These are phyloP conservation scores for Dendrolimus houi DNA, from an alignment of 2,888 invertebrate genomes.

Conservation along the genomic window DNA sequence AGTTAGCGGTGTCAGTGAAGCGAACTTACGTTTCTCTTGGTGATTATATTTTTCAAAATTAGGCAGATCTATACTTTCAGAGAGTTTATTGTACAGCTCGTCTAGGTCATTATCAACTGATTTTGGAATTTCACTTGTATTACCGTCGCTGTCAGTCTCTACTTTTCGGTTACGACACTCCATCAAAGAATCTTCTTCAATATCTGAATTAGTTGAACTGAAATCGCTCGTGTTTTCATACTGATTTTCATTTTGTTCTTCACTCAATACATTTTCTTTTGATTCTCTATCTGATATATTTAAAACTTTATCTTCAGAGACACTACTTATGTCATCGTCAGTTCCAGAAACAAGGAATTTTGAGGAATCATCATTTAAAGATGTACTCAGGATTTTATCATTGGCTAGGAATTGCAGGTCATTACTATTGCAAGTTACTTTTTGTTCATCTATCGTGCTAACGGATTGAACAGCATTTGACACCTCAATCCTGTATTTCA, in stretches of 20 bases:
- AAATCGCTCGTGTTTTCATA: slow-evolving; percentile 29
- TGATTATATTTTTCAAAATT: slow-evolving; percentile 19
- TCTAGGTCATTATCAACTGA: slow-evolving; percentile 48
- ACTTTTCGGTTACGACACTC: slow-evolving; percentile 18
- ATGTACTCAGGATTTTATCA: slow-evolving; percentile 6
- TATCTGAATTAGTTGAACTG: slow-evolving; percentile 33
- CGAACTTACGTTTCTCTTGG: slow-evolving; percentile 24
- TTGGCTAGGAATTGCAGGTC: not conserved
- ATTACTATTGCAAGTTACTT: not conserved
- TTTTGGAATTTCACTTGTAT: slow-evolving; percentile 32
- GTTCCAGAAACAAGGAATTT: slow-evolving; percentile 28
- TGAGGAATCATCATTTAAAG: slow-evolving; percentile 39
- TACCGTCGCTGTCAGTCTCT: slow-evolving; percentile 22
- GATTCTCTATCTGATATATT: slow-evolving; percentile 28
- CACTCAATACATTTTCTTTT: slow-evolving; percentile 20
- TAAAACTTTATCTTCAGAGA: slow-evolving; percentile 24
- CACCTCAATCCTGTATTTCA: slow-evolving; percentile 42
- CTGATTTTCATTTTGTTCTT: slow-evolving; percentile 19
- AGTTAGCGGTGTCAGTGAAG: slow-evolving; percentile 48
- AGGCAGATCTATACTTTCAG: slow-evolving; percentile 31
- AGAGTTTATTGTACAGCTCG: slow-evolving; percentile 46
- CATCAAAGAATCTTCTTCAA: slow-evolving; percentile 58
- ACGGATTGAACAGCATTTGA: slow-evolving; percentile 10
- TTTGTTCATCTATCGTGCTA: not conserved
- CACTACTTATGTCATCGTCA: slow-evolving; percentile 20